Percentiles rank a stretch among this genome's conserved stretches.
Conservation (phyloP, 2,113 vertebrate genomes). For the Rousettus leschenaultii region DNA sequence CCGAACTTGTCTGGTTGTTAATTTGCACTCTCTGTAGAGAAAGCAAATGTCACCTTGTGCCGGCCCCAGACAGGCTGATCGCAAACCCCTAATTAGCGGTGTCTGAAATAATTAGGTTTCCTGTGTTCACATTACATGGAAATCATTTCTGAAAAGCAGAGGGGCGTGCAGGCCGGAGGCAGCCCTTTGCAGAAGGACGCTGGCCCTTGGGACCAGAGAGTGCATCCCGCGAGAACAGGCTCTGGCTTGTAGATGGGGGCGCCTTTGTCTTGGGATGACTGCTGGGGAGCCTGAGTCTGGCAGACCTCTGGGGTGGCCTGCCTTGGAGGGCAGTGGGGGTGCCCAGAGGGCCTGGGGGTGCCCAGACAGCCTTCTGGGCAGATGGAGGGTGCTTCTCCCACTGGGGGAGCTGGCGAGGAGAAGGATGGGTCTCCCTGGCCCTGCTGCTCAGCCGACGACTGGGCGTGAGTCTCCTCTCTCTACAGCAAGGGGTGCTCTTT, state of each 20-base stretch:
- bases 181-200: neutral
- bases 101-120: conserved; percentile 32
- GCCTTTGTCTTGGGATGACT: neutral
- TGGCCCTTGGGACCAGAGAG: neutral
- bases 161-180: accelerated
- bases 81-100: conserved; percentile 2
- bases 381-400: neutral
- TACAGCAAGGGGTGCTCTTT: accelerated
- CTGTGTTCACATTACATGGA: conserved; percentile 34
- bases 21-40: neutral
- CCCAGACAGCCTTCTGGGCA: neutral
- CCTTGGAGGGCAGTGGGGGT: too few relatives aligned
- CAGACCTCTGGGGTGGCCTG: too few relatives aligned
- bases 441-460: conserved; percentile 58
- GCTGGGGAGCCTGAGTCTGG: accelerated
- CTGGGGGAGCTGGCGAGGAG: conserved; percentile 58
- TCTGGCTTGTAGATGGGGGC: neutral
- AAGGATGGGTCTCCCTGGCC: conserved; percentile 67
- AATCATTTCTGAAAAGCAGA: neutral
- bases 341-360: too few relatives aligned
- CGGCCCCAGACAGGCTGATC: neutral
- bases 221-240: neutral
- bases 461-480: conserved; percentile 34
- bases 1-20: neutral
- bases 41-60: conserved; percentile 2